These are phyloP conservation scores for Frankliniella fusca DNA, from an alignment of 2,888 invertebrate species.

Conservation along the genomic window DNA sequence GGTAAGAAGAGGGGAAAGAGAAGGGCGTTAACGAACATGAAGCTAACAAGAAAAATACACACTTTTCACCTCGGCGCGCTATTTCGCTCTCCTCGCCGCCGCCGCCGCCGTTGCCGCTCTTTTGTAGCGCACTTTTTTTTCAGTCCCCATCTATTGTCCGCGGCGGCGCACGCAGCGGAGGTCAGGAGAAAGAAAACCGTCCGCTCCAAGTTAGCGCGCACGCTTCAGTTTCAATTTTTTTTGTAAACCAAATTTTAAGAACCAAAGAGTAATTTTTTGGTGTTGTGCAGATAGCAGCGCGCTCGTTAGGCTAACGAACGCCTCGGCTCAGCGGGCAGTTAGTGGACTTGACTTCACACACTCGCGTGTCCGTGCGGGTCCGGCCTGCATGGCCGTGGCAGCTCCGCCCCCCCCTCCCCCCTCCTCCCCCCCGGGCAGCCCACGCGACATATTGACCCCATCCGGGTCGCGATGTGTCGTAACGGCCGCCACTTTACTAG, in stretches of 20 bases:
- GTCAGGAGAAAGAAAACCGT: neutral
- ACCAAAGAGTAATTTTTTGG: neutral
- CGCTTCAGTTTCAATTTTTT: neutral
- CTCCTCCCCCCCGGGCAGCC: neutral
- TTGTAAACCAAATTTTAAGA: no score
- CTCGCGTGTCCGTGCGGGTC: no score
- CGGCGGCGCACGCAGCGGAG: neutral
- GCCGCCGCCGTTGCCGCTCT: neutral
- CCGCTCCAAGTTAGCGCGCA: neutral
- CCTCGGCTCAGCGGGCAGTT: no score
- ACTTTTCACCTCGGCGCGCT: neutral
- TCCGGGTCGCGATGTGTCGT: neutral
- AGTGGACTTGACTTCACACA: no score
- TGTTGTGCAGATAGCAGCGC: no score
- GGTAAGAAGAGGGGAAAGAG: neutral
- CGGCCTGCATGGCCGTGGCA: no score
- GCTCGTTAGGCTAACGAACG: no score
- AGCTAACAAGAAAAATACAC: slow-evolving; percentile 5
- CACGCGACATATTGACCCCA: neutral
- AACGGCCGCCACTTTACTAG: neutral
- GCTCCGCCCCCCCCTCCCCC: no score
- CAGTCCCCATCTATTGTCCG: neutral
- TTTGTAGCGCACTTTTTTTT: neutral
- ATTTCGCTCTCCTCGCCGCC: neutral
- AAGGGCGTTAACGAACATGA: neutral